A percentile compares a stretch with the other conserved stretches of the same genome.
These are phyloP conservation scores for Drosophila stalkeri DNA, from an alignment of 2,888 invertebrate genomes.

Conservation along the genomic window DNA sequence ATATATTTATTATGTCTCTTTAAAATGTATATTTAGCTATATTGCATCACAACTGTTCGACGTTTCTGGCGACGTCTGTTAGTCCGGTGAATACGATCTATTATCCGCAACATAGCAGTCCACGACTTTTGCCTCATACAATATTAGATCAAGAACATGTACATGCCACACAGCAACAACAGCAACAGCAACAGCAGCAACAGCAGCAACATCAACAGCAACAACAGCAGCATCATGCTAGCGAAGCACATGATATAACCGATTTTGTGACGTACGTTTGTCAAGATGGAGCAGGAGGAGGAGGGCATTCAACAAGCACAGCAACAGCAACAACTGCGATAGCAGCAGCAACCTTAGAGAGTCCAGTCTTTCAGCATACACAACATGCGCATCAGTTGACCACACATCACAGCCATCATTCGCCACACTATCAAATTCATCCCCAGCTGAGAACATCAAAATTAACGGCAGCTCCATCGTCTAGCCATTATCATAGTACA, in stretches of 20 bases:
- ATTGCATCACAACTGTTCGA: conserved; percentile 62
- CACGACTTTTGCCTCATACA: conserved; percentile 62
- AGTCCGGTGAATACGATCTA: conserved; percentile 86
- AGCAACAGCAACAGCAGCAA: neutral
- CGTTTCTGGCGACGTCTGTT: conserved; percentile 85
- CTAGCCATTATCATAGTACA: conserved; percentile 87
- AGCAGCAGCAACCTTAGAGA: conserved; percentile 36
- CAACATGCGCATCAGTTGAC: conserved; percentile 50
- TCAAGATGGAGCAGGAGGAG: conserved; percentile 91
- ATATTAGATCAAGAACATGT: conserved; percentile 75
- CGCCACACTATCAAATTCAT: conserved; percentile 63
- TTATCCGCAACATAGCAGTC: conserved; percentile 85
- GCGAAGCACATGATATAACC: conserved; percentile 92
- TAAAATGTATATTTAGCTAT: conserved; percentile 26
- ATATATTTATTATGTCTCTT: neutral
- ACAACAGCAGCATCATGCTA: conserved; percentile 46
- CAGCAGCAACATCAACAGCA: neutral
- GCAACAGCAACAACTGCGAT: conserved; percentile 4
- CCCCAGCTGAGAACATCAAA: conserved; percentile 59
- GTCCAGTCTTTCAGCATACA: conserved; percentile 53
- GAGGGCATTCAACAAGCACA: conserved; percentile 67
- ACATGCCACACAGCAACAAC: conserved; percentile 49
- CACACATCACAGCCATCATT: conserved; percentile 51
- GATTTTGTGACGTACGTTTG: conserved; percentile 99
- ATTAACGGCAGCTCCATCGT: conserved; percentile 37